Conservation (phyloP, 92 coral and sea anemone species). For the Palythoa grandis region DNA sequence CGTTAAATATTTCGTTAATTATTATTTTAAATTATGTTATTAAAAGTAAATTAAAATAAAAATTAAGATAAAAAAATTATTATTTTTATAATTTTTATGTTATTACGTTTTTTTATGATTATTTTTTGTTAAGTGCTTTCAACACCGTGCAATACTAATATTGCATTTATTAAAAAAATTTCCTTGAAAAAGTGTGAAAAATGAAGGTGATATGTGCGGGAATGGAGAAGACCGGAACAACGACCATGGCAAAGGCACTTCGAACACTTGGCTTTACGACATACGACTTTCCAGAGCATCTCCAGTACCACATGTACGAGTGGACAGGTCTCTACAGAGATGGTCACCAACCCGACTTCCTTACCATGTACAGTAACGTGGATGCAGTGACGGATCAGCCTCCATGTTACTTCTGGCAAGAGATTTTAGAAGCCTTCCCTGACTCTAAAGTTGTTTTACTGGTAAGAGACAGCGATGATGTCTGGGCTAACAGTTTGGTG, state of each 20-base stretch:
- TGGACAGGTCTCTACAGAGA: neutral
- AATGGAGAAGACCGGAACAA: conserved; percentile 4
- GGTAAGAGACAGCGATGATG: conserved; percentile 30
- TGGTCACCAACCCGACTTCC: conserved; percentile 12
- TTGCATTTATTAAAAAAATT: no score
- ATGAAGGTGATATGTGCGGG: conserved; percentile 40
- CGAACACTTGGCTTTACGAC: conserved; percentile 34
- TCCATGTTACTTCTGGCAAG: conserved; percentile 22
- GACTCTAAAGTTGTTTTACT: conserved; percentile 11
- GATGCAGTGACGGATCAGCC: conserved; percentile 33
- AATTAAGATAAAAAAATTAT: no score
- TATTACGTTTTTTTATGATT: no score
- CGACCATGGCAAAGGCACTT: conserved; percentile 18
- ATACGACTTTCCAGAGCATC: conserved; percentile 22
- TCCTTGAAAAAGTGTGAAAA: no score
- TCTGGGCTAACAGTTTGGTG: neutral
- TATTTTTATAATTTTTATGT: no score
- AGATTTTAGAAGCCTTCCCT: conserved; percentile 20
- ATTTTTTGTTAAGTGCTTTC: no score
- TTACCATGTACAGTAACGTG: no score
- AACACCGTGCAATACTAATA: no score
- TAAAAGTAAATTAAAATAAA: no score
- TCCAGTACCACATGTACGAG: conserved; percentile 8
- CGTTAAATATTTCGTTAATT: no score
- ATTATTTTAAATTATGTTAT: no score